Percentiles rank a stretch among this genome's conserved stretches.
These are phyloP conservation scores for Muschampia plurimacula DNA, from an alignment of 2,888 invertebrate genomes.

Conservation along the genomic window DNA sequence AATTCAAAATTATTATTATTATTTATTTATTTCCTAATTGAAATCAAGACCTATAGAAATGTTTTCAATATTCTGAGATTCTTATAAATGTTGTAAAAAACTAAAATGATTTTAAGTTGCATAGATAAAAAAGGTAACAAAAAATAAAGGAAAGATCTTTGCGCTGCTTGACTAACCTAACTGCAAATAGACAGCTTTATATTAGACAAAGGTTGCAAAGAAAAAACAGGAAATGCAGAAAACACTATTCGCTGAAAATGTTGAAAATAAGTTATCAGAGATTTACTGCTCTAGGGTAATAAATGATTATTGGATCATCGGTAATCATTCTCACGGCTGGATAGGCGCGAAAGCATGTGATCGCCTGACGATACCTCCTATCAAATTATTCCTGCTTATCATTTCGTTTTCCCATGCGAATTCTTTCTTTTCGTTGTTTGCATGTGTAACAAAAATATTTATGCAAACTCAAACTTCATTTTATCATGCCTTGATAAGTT, in stretches of 20 bases:
- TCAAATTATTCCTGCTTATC: conserved; percentile 62
- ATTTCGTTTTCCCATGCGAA: conserved; percentile 67
- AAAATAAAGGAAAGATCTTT: no score
- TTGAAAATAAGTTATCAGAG: conserved; percentile 51
- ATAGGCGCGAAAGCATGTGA: conserved; percentile 68
- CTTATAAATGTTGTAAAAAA: not conserved
- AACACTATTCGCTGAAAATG: not conserved
- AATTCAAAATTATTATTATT: no score
- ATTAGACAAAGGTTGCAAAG: not conserved
- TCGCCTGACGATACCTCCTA: conserved; percentile 63
- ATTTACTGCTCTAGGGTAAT: conserved; percentile 51
- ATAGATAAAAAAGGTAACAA: no score
- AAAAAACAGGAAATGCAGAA: no score
- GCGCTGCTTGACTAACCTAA: no score
- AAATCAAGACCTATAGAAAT: not conserved
- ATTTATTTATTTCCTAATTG: not conserved
- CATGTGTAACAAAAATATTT: conserved; percentile 45
- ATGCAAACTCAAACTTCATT: conserved; percentile 4
- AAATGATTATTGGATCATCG: conserved; percentile 61
- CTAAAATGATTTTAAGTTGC: no score
- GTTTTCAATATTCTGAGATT: not conserved
- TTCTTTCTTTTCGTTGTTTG: conserved; percentile 61
- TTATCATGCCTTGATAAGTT: conserved; percentile 12
- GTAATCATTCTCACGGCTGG: conserved; percentile 70
- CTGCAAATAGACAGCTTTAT: no score